These are phyloP conservation scores for Caenorhabditis sinica DNA, from an alignment of 2,888 invertebrate species.

Conservation along the genomic window DNA sequence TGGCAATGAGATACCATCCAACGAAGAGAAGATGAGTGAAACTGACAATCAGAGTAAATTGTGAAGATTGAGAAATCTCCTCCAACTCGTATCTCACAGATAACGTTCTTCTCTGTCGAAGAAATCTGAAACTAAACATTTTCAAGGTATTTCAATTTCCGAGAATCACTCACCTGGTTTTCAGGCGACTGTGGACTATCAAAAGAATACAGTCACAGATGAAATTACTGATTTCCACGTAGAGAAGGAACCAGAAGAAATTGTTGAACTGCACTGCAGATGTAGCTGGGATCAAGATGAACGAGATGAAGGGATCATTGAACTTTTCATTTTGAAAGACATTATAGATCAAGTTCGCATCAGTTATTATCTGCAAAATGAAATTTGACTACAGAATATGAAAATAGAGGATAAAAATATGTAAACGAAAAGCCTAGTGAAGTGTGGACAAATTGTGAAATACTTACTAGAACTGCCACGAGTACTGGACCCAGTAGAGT, in stretches of 20 bases:
- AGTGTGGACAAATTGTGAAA: no score
- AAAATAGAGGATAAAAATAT: no score
- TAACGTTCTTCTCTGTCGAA: slow-evolving; percentile 22
- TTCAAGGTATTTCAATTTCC: neutral
- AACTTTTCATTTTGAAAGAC: slow-evolving; percentile 43
- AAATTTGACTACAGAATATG: no score
- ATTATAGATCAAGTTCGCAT: slow-evolving; percentile 3
- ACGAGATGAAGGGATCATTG: slow-evolving; percentile 41
- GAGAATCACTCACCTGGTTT: slow-evolving; percentile 18
- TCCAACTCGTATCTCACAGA: slow-evolving; percentile 48
- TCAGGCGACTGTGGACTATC: slow-evolving; percentile 13
- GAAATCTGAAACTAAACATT: slow-evolving; percentile 20
- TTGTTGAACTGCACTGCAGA: slow-evolving; percentile 33
- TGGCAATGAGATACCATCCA: slow-evolving; percentile 43
- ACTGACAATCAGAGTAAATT: slow-evolving; percentile 52
- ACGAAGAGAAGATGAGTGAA: slow-evolving; percentile 52
- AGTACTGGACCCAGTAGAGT: slow-evolving; percentile 34
- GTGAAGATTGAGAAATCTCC: slow-evolving; percentile 45
- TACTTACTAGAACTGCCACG: slow-evolving; percentile 13
- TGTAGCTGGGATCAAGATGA: slow-evolving; percentile 38
- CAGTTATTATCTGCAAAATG: slow-evolving; percentile 21
- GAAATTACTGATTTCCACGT: slow-evolving; percentile 36
- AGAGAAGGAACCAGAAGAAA: slow-evolving; percentile 43
- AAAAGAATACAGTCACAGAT: slow-evolving; percentile 24
- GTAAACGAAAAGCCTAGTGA: no score